Evolutionary conservation across 2,113 vertebrate genomes (phyloP).

Genomic region (Malaclemys terrapin): DNA sequence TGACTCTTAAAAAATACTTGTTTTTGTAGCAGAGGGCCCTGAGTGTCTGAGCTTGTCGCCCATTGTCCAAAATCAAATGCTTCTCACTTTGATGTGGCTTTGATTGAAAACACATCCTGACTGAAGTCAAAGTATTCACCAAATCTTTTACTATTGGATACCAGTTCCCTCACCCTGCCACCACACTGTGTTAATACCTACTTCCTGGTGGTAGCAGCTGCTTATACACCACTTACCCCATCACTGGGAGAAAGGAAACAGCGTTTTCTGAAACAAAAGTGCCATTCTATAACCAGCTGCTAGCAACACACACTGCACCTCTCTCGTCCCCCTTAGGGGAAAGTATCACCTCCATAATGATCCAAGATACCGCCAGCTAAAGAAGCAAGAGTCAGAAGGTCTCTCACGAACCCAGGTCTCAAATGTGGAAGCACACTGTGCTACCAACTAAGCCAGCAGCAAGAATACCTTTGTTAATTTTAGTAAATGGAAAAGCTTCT

Average conservation of each 20-base stretch:
- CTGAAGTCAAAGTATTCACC: neutral
- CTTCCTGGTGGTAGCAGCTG: neutral
- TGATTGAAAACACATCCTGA: constrained; percentile 37
- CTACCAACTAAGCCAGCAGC: constrained; percentile 46
- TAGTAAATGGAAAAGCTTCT: constrained; percentile 76
- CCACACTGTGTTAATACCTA: neutral
- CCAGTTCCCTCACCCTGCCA: neutral
- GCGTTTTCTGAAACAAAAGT: constrained; percentile 17
- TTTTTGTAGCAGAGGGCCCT: constrained; percentile 21
- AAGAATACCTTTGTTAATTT: constrained; percentile 63
- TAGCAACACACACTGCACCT: neutral
- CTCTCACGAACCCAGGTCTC: constrained; percentile 27
- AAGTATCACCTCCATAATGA: constrained; percentile 13
- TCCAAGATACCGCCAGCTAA: neutral
- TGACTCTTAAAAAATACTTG: constrained; percentile 23
- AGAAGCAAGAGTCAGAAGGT: constrained; percentile 53
- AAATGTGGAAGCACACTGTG: constrained; percentile 6
- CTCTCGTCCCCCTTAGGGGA: neutral
- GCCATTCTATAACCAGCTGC: neutral
- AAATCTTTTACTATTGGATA: constrained; percentile 41
- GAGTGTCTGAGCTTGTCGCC: constrained; percentile 21
- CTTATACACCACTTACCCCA: constrained; percentile 23
- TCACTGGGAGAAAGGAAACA: constrained; percentile 37
- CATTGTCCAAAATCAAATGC: constrained; percentile 1
- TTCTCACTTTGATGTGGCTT: constrained; percentile 1